Evolutionary conservation across 2,113 vertebrate genomes (phyloP).

Genomic region (rat (Rattus norvegicus)): GRCr8 NC_086023.1:149398501-149399000

Average conservation of each 20-base stretch:
- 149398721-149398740: constrained; percentile 95
- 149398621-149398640: neutral
- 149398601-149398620: neutral
- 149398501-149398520: neutral
- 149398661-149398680: neutral
- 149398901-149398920: neutral
- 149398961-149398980: neutral
- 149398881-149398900: constrained; percentile 16
- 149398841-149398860: neutral
- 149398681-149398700: neutral
- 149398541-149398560: neutral
- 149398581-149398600: neutral
- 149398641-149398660: neutral
- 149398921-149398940: neutral
- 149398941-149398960: neutral
- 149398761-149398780: constrained; percentile 99
- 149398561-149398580: neutral
- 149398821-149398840: constrained; percentile 37
- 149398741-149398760: constrained; percentile 97
- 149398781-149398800: constrained; percentile 97
- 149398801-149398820: constrained; percentile 95
- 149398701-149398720: neutral
- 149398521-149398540: neutral
- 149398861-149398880: neutral
- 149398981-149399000: neutral